Base-by-base conservation (phyloP, 2,797 vertebrate species). In the Urocyon cinereoargenteus region DNA sequence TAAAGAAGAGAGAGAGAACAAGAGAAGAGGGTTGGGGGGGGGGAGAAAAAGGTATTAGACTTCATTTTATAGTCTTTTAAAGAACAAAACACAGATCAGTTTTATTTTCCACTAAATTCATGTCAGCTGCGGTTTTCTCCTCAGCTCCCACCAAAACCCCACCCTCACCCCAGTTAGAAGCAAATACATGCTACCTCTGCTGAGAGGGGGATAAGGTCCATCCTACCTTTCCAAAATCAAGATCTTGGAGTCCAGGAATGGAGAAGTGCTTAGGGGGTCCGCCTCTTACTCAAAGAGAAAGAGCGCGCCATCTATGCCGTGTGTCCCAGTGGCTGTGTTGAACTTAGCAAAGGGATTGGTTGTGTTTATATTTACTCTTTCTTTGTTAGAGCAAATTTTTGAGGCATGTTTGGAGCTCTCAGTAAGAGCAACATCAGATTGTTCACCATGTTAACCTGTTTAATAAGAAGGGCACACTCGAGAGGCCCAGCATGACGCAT, bases 271-370 rank as follows among this genome's bases (percentile, higher is more conserved):
- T 3, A 6, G 2, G 26, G 45, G 0, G 0, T 13, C 45, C 14
- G 5, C n/a, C 10, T 11, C 3, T 5, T 5, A 40, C 26, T 75
- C 11, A 3, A 8, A 59, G n/a, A 77, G 6, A 53, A 53, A 40
- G 45, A 15, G 28, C 22, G 2, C 0, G 8, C 40, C 3, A 14
- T 24, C 2, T 1, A 5, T 4, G 55, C 19, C 10, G 0, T 0
- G 9, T 1, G 2, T 8, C 5, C 66, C 1, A 1, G 3, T 0
- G 9, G 22, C 13, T 31, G 40, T 11, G 62, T 1, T 14, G 22
- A 13, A 28, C 28, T 19, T 53, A 21, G 18, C n/a, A 0, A 13
- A 73, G 21, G 45, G 10, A 11, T 15, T 3, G 0, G 1, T 2
- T 9, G 3, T 7, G 19, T 66, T 40, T 45, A 22, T 2, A 10